Percentiles rank a stretch among this genome's conserved stretches.
phyloP scores from a whole-genome alignment of 2,113 vertebrate genomes.

The Taxidea taxus region DNA sequence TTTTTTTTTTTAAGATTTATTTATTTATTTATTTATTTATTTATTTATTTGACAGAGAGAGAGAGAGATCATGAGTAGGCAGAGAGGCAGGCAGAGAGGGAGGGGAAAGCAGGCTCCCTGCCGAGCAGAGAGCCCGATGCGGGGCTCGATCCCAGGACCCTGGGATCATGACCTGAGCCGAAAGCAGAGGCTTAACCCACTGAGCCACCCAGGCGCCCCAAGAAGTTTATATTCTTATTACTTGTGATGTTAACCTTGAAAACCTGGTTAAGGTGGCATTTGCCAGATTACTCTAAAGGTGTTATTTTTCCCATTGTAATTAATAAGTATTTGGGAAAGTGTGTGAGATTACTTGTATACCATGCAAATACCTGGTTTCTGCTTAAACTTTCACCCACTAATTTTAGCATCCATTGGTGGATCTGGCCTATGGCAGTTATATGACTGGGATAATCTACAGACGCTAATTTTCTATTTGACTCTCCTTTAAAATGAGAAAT shows the following conservation, averaged over 20 bases:
- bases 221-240: not conserved
- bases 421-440: not conserved
- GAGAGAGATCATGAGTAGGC: too few species aligned
- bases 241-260: not conserved
- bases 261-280: not conserved
- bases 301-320: not conserved
- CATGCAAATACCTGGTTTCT: not conserved
- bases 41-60: too few species aligned
- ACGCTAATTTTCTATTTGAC: not conserved
- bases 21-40: too few species aligned
- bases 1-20: too few species aligned
- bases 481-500: not conserved
- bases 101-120: too few species aligned
- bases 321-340: not conserved
- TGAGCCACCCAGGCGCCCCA: too few species aligned
- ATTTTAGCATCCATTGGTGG: not conserved
- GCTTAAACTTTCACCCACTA: not conserved
- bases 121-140: too few species aligned
- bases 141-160: too few species aligned
- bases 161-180: too few species aligned
- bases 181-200: too few species aligned
- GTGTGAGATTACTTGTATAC: not conserved
- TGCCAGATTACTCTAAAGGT: not conserved
- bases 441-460: not conserved
- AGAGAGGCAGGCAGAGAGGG: too few species aligned